Conservation (phyloP, 2,888 invertebrate genomes). For the Bibio marci region DNA sequence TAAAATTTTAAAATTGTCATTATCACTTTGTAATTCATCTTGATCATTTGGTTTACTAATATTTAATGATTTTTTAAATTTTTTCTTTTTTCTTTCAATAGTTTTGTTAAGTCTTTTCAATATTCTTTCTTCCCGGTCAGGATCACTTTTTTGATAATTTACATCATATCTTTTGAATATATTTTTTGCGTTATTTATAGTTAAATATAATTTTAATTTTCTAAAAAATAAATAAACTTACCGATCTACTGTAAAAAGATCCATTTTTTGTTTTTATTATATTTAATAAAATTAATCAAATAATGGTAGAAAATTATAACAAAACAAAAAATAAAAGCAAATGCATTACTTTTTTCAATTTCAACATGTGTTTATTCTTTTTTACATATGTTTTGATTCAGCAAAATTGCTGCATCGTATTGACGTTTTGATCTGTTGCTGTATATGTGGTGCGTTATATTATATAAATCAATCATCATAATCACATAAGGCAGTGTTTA, state of each 20-base stretch:
- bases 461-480: too few species aligned
- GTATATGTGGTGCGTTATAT: too few species aligned
- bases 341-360: too few species aligned
- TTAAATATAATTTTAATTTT: background rate
- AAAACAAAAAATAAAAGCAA: too few species aligned
- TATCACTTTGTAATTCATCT: constrained; percentile 9
- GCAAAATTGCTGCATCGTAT: too few species aligned
- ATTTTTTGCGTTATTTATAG: background rate
- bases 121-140: constrained; percentile 35
- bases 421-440: too few species aligned
- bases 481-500: too few species aligned
- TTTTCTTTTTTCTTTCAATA: constrained; percentile 36
- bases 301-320: too few species aligned
- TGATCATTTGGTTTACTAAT: constrained; percentile 17
- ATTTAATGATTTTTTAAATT: constrained; percentile 19
- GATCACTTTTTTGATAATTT: constrained; percentile 24
- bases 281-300: too few species aligned
- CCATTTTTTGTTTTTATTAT: constrained; percentile 30
- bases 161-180: constrained; percentile 30
- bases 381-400: too few species aligned
- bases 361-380: too few species aligned
- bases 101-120: constrained; percentile 39
- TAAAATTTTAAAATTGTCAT: too few species aligned
- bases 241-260: constrained; percentile 56
- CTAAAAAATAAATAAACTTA: constrained; percentile 18